Conservation (phyloP, 2,888 invertebrate genomes). For the Cheiracanthium punctorium region DNA sequence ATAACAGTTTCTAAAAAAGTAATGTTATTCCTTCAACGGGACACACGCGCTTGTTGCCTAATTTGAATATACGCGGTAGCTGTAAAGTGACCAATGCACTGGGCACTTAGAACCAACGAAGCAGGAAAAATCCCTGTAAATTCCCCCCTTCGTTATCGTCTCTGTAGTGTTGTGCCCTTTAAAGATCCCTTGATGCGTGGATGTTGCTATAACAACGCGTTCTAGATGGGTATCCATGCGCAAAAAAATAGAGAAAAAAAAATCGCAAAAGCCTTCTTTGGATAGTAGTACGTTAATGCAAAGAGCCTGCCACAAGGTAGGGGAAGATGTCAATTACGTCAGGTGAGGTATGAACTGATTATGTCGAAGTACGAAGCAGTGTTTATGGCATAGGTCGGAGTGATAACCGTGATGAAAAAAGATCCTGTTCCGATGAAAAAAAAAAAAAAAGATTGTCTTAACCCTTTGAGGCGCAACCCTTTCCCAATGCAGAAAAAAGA, state of each 20-base stretch:
- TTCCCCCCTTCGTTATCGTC: slow-evolving; percentile 18
- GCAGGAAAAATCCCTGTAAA: slow-evolving; percentile 12
- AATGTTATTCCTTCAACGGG: background rate
- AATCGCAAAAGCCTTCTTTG: background rate
- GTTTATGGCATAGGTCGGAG: no score
- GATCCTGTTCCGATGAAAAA: no score
- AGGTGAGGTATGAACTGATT: no score
- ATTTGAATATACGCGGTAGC: background rate
- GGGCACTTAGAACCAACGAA: background rate
- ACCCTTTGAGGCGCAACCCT: no score
- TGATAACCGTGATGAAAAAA: no score
- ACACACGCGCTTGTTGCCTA: background rate
- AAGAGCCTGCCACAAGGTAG: background rate
- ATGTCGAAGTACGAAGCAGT: no score
- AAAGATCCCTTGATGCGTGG: slow-evolving; percentile 30
- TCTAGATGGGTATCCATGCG: slow-evolving; percentile 17
- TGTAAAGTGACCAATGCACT: background rate
- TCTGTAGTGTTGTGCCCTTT: slow-evolving; percentile 17
- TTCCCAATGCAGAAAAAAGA: no score
- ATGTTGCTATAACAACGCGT: slow-evolving; percentile 41
- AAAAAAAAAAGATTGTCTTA: no score
- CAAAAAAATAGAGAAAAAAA: no score
- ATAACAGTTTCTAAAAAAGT: no score
- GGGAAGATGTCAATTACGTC: slow-evolving; percentile 3
- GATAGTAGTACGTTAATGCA: background rate